These are phyloP conservation scores for Pseudoatta argentina DNA, from an alignment of 1,140 invertebrate genomes.

Conservation along the genomic window DNA sequence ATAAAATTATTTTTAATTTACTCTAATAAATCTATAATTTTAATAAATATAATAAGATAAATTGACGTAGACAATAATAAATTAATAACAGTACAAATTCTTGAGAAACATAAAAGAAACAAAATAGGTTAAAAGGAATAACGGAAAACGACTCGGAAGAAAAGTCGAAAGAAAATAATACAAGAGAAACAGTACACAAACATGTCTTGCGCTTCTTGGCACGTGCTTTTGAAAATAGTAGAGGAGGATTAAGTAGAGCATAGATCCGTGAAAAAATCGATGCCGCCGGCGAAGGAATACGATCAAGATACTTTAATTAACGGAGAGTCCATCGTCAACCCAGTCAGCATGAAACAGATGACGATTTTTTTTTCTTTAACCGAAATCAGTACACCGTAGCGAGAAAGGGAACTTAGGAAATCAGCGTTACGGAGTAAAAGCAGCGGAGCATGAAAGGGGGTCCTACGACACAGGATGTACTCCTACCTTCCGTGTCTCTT, in stretches of 20 bases:
- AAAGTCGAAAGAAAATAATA: not conserved
- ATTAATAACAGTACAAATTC: not conserved
- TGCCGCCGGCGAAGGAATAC: not conserved
- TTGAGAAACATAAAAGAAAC: not conserved
- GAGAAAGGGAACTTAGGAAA: constrained; percentile 81
- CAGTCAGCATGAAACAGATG: constrained; percentile 31
- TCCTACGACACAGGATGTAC: constrained; percentile 81
- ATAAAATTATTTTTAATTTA: not conserved
- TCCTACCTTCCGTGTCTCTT: constrained; percentile 78
- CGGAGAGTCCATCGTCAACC: constrained; percentile 54
- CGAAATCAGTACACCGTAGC: constrained; percentile 71
- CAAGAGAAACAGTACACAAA: not conserved
- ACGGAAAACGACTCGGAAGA: not conserved
- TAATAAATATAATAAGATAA: not conserved
- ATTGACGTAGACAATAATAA: not conserved
- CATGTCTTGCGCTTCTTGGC: not conserved
- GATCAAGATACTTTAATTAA: constrained; percentile 69
- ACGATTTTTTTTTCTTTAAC: constrained; percentile 17
- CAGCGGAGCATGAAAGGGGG: constrained; percentile 79
- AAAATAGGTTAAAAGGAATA: not conserved
- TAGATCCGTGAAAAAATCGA: constrained; percentile 46
- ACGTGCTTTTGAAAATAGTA: not conserved
- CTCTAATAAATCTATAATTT: not conserved
- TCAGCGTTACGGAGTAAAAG: constrained; percentile 81
- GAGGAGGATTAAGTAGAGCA: constrained; percentile 12